Evolutionary conservation across 2,113 vertebrate species (phyloP).

Genomic region (Dasyurus viverrinus): DNA sequence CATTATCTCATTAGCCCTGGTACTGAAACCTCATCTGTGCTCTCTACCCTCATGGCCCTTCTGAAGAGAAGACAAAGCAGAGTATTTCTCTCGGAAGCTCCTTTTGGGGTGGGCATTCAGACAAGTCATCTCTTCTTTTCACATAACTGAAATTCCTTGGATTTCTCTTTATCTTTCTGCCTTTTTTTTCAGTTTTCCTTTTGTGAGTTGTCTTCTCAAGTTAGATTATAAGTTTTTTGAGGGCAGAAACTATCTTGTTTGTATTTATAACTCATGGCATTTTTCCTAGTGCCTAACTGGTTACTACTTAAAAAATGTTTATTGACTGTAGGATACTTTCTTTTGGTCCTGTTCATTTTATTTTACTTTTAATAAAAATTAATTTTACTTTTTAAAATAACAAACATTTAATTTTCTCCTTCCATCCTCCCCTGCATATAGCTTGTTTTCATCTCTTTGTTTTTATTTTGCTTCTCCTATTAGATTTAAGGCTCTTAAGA

Average conservation of each 20-base stretch:
- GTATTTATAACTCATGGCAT: not conserved
- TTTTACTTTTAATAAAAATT: not conserved
- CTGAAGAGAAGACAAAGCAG: not conserved
- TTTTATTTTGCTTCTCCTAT: not conserved
- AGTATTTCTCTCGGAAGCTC: not conserved
- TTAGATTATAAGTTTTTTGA: not conserved
- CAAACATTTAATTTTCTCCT: not conserved
- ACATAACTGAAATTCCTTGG: not conserved
- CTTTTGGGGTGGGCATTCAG: not conserved
- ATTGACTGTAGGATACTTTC: not conserved
- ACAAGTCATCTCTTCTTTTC: not conserved
- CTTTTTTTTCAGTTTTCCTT: not conserved
- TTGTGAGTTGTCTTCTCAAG: not conserved
- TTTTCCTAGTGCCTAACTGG: not conserved
- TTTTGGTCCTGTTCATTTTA: not conserved
- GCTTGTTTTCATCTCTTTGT: not conserved
- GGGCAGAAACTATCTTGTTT: not conserved
- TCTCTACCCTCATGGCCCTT: not conserved
- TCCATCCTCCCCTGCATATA: not conserved
- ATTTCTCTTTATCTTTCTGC: not conserved
- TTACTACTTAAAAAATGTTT: not conserved
- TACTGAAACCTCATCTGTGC: not conserved
- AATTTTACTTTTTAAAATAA: not conserved
- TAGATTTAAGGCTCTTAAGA: not conserved
- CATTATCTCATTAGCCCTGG: not conserved